Base-by-base conservation (phyloP, 2,888 invertebrate species). In the Dioctria linearis region DNA sequence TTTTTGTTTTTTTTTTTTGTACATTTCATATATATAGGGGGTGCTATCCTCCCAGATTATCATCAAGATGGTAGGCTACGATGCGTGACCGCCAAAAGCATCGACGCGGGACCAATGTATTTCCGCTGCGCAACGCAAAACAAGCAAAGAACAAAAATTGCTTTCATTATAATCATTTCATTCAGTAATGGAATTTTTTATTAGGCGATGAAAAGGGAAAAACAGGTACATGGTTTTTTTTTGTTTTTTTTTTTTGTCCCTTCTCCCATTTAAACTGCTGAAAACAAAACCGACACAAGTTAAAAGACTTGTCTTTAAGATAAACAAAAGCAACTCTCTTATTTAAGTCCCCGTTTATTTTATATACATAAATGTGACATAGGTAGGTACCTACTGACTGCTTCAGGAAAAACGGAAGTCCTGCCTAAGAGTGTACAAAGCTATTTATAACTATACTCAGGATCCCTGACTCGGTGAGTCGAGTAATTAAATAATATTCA, bases 81-180 rank as follows among this genome's bases (percentile, higher is more conserved):
- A 84, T 83, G 84, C 80, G 82, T 82, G 80, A 83, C 83, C 73
- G 81, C 71, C 69, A 63, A 82, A 82, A 83, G 84, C 87, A 88
- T 84, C 88, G 87, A 86, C 87, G 88, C 88, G 87, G 87, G 86
- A 84, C 87, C 86, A 87, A 87, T 87, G 86, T 86, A 85, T 87
- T 88, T 88, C 88, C 87, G 87, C 86, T 85, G 84, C 83, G 51
- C 54, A 54, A 75, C 9, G 57, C 71, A 79, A 43, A 73, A 42
- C 69, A 39, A 57, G 57, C 71, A 79, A 43, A 73, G 49, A 79
- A 39, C 69, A 51, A 63, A 59, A 66, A 57, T 54, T 65, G 65
- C 54, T 78, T 65, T 66, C 73, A 59, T 73, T 73, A 73, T 73
- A 57, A 69, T 57, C 73, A 73, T 73, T 73, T 73, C 59, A 73